phyloP scores from a whole-genome alignment of 2,888 invertebrate species.

The Phalera bucephala region DNA sequence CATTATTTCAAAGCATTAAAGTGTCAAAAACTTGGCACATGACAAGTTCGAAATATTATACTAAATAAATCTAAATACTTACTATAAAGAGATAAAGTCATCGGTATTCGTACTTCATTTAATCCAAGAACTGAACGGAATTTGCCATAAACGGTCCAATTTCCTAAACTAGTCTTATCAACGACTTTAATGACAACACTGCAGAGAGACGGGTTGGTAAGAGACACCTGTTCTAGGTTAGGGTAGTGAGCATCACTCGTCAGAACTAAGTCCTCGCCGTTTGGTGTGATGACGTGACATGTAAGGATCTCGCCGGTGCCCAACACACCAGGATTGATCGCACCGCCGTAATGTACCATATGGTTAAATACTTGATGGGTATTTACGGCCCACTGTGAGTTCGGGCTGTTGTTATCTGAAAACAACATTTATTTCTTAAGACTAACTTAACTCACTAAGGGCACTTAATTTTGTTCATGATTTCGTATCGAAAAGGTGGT shows the following conservation, averaged over 20 bases:
- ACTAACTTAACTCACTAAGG: too few species aligned
- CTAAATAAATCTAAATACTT: slow-evolving; percentile 24
- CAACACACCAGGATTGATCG: slow-evolving; percentile 32
- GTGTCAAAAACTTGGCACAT: too few species aligned
- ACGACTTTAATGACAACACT: slow-evolving; percentile 41
- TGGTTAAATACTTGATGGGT: slow-evolving; percentile 21
- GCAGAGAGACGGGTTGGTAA: slow-evolving; percentile 21
- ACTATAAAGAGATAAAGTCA: slow-evolving; percentile 44
- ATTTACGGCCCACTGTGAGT: slow-evolving; percentile 13
- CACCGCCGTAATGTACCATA: slow-evolving; percentile 38
- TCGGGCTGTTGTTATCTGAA: slow-evolving; percentile 29
- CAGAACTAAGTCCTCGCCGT: slow-evolving; percentile 40
- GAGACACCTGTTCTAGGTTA: slow-evolving; percentile 31
- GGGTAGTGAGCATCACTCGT: slow-evolving; percentile 30
- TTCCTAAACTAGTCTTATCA: slow-evolving; percentile 28
- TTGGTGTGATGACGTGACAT: slow-evolving; percentile 49
- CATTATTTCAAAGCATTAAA: too few species aligned
- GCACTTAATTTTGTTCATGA: too few species aligned
- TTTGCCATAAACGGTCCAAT: slow-evolving; percentile 45
- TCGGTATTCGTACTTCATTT: slow-evolving; percentile 33
- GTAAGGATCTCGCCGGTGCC: slow-evolving; percentile 19
- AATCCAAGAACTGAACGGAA: slow-evolving; percentile 21
- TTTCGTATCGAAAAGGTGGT: too few species aligned
- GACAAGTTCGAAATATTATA: too few species aligned
- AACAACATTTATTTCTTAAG: too few species aligned